Conservation (phyloP, 2,113 vertebrate genomes). For the Macquaria australasica region DNA sequence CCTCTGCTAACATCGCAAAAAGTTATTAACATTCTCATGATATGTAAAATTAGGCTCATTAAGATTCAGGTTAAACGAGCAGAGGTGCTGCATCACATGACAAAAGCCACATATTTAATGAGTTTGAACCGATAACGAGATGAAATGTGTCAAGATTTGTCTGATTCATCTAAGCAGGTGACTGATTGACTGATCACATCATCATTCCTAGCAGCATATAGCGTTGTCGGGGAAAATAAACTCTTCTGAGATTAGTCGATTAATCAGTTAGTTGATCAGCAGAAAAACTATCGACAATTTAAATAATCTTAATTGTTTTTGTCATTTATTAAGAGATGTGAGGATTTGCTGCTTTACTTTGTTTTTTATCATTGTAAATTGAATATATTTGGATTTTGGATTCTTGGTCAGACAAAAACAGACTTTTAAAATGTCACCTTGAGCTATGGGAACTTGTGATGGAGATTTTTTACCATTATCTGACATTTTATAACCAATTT, state of each 20-base stretch:
- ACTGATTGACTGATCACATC: background rate
- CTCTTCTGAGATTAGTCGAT: background rate
- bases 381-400: background rate
- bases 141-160: background rate
- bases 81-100: background rate
- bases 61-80: conserved; percentile 1
- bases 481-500: background rate
- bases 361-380: background rate
- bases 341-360: background rate
- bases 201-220: background rate
- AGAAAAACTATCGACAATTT: background rate
- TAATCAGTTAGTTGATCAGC: no score
- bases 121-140: background rate
- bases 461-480: background rate
- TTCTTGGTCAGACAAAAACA: background rate
- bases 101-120: background rate
- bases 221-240: no score
- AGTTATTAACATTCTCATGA: background rate
- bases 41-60: background rate
- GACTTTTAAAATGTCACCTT: background rate
- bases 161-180: background rate
- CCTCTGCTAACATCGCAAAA: no score
- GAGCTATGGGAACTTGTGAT: background rate
- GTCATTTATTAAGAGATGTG: background rate
- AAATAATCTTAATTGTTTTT: background rate